Evolutionary conservation across 2,888 invertebrate species (phyloP), one percentile per base, ranked within the genome.

Genomic region (Deilephila elpenor): DNA sequence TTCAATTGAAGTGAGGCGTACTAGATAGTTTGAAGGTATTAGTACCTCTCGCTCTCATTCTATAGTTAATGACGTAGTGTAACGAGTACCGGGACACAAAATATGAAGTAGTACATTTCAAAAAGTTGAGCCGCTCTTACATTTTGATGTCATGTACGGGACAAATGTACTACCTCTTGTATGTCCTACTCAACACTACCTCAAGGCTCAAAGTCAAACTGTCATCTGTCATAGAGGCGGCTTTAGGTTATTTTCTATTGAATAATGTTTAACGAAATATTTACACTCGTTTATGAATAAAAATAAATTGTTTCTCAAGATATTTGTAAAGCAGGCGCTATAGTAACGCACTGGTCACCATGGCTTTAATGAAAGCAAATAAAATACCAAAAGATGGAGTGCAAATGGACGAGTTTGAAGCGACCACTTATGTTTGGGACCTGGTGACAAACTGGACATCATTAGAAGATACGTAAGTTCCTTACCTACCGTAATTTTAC

Each of bases 301-400:
- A 29, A 25, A 25, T 0, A 17, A 25, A 25, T 20, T 17, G 29
- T 17, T 29, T 25, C 8, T 25, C 60, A 25, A 11, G 0, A 29
- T 5, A 5, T 25, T 25, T 29, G 3, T 5, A 25, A 11, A 14
- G 2, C 25, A n/a, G 7, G 5, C n/a, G n/a, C 56, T 14, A n/a
- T n/a, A 56, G n/a, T 56, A 6, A 56, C 19, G 56, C n/a, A 19
- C 17, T n/a, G 56, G 17, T 6, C 17, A 29, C 20, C 14, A 96
- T 96, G 96, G 96, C 96, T 71, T 87, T 96, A 75, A 89, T 92
- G 78, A 94, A 90, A 79, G 88, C 89, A n/a, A 91, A 83, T 70
- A 90, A 95, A 6, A 81, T 97, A 56, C 97, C 97, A 0, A 78
- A 90, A 78, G 96, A 96, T 91, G 97, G 96, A 0, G 93, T 97